Evolutionary conservation across 2,888 invertebrate species (phyloP).

Genomic region (Mycalesis mineus): DNA sequence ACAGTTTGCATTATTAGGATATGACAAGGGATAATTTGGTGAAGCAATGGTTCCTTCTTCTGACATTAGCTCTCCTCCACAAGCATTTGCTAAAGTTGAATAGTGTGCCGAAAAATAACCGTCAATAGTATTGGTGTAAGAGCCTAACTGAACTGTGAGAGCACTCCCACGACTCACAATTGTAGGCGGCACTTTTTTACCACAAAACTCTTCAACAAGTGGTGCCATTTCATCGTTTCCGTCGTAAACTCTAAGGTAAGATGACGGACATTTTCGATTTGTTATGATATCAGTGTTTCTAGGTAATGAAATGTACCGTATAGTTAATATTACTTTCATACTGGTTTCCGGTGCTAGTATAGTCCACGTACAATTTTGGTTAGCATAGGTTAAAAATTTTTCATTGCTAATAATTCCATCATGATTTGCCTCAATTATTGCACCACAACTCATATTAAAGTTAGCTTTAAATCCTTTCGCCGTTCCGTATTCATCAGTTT

Average conservation of each 20-base stretch:
- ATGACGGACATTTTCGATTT: constrained; percentile 50
- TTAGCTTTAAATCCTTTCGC: constrained; percentile 88
- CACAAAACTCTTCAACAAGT: constrained; percentile 82
- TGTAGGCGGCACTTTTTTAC: constrained; percentile 78
- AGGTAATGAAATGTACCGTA: constrained; percentile 78
- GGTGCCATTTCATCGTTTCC: constrained; percentile 82
- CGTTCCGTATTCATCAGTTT: constrained; percentile 74
- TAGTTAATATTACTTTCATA: constrained; percentile 82
- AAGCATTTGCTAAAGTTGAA: constrained; percentile 78
- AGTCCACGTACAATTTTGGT: constrained; percentile 84
- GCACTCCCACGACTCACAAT: constrained; percentile 84
- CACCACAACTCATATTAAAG: constrained; percentile 84
- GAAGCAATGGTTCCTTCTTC: constrained; percentile 87
- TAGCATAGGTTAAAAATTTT: constrained; percentile 44
- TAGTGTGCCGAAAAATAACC: constrained; percentile 66
- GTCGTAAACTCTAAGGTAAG: constrained; percentile 80
- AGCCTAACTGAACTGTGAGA: constrained; percentile 70
- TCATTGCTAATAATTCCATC: constrained; percentile 76
- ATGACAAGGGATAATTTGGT: constrained; percentile 89
- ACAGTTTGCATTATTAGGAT: constrained; percentile 84
- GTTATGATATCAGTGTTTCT: constrained; percentile 40
- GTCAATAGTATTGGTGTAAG: constrained; percentile 42
- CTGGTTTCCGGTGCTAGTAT: constrained; percentile 75
- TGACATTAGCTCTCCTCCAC: constrained; percentile 87
- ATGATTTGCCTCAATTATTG: constrained; percentile 72